These are phyloP conservation scores for Lates japonicus DNA, from an alignment of 2,797 vertebrate species.

Conservation along the genomic window DNA sequence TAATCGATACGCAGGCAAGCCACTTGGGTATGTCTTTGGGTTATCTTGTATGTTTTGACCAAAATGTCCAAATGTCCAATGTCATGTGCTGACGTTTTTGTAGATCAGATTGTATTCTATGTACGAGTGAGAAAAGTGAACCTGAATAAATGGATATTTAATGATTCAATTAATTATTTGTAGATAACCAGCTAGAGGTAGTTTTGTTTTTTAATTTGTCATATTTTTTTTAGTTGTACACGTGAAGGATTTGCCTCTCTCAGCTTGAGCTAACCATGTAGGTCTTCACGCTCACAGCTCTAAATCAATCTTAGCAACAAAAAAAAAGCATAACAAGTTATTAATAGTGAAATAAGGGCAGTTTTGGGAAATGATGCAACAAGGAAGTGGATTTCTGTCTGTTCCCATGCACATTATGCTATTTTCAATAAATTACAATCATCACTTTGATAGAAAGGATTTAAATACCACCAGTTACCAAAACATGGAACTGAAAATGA, in stretches of 20 bases:
- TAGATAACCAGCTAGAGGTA: constrained; percentile 15
- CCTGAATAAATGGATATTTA: constrained; percentile 87
- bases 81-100: constrained; percentile 81
- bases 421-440: not conserved
- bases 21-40: constrained; percentile 73
- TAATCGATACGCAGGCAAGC: constrained; percentile 61
- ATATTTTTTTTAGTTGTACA: not conserved
- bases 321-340: not conserved
- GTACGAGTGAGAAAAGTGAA: constrained; percentile 83
- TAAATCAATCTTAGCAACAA: not conserved
- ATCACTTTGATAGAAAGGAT: not conserved
- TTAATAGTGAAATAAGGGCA: not conserved
- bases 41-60: constrained; percentile 83
- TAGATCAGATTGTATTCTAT: constrained; percentile 86
- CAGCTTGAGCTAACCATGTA: not conserved
- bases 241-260: not conserved
- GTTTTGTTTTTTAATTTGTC: not conserved
- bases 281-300: not conserved
- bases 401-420: not conserved
- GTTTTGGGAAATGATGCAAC: not conserved
- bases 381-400: not conserved
- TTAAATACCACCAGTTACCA: not conserved
- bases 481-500: constrained; percentile 35
- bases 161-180: constrained; percentile 69
- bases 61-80: constrained; percentile 78